Conservation (phyloP, 1,140 invertebrate genomes). For the Heliothis subflexa region DNA sequence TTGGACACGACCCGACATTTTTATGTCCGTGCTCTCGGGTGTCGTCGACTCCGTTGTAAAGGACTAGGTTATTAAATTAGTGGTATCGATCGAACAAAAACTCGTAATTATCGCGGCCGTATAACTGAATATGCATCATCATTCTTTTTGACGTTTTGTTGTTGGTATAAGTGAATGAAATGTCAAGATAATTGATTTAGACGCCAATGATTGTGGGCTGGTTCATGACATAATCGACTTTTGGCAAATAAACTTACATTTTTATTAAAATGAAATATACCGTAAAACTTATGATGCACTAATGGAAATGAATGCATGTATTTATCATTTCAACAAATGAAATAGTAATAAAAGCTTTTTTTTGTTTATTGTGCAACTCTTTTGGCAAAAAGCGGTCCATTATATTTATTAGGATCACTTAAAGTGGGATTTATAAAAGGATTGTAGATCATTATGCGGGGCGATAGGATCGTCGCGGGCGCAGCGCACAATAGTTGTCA, state of each 20-base stretch:
- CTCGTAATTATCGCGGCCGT: conserved; percentile 67
- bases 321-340: neutral
- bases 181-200: conserved; percentile 52
- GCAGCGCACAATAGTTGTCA: conserved; percentile 72
- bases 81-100: conserved; percentile 71
- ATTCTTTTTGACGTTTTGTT: conserved; percentile 53
- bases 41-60: conserved; percentile 75
- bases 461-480: conserved; percentile 58
- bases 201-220: conserved; percentile 27
- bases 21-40: conserved; percentile 76
- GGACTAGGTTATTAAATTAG: conserved; percentile 83
- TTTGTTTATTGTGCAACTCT: neutral
- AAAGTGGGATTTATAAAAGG: conserved; percentile 39
- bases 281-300: neutral
- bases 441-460: conserved; percentile 42
- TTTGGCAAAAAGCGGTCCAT: conserved; percentile 20
- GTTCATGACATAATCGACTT: conserved; percentile 13
- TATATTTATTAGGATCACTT: conserved; percentile 41
- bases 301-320: neutral
- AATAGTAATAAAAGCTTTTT: neutral
- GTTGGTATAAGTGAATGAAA: conserved; percentile 54
- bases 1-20: conserved; percentile 79
- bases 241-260: conserved; percentile 27
- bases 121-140: conserved; percentile 48
- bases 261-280: conserved; percentile 22